These are phyloP conservation scores for Propithecus perrieri DNA, from an alignment of 2,797 vertebrate species.

Conservation along the genomic window DNA sequence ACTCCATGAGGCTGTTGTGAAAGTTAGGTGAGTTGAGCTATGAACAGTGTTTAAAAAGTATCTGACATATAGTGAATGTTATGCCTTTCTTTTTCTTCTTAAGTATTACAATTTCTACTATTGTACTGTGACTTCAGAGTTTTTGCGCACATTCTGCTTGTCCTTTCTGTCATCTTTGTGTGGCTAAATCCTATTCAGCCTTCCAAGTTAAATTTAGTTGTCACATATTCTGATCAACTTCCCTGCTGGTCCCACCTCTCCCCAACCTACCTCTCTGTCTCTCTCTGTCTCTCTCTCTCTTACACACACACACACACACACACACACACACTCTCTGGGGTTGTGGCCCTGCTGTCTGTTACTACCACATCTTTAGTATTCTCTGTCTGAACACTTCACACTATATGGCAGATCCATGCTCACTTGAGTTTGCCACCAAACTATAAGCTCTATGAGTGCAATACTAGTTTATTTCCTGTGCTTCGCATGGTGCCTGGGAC, in stretches of 20 bases:
- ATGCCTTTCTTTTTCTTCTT: not conserved
- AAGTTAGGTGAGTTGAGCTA: not conserved
- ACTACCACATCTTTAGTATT: not conserved
- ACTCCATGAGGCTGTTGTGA: not conserved
- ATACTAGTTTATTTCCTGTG: not conserved
- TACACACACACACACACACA: too few relatives aligned
- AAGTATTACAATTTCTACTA: not conserved
- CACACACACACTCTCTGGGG: not conserved
- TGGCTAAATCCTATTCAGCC: not conserved
- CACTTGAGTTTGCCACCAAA: not conserved
- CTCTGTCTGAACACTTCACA: not conserved
- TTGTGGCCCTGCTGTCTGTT: not conserved
- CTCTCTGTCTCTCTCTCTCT: too few relatives aligned
- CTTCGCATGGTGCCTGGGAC: not conserved
- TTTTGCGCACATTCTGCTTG: not conserved
- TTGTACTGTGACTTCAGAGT: not conserved
- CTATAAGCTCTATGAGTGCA: not conserved
- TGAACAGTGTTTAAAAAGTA: not conserved
- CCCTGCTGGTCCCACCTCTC: not conserved
- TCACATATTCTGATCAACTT: not conserved
- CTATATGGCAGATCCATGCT: not conserved
- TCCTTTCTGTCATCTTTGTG: not conserved
- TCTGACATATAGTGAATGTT: not conserved
- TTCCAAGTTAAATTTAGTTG: not conserved
- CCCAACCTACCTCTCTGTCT: too few relatives aligned